These are phyloP conservation scores for Pseudolycoriella hygida DNA, from an alignment of 2,888 invertebrate species.

Conservation along the genomic window DNA sequence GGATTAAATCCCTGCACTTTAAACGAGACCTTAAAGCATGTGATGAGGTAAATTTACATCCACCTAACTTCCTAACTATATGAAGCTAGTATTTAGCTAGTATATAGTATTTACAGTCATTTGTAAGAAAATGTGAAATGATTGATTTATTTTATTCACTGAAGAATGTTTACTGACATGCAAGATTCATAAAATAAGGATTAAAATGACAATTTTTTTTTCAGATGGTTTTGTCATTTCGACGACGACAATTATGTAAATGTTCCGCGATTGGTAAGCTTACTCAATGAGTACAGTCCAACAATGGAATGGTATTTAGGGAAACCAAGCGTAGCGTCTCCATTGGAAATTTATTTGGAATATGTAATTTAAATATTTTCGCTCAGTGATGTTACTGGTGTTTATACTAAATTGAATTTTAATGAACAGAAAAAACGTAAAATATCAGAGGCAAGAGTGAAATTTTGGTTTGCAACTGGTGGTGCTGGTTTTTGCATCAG, in stretches of 20 bases:
- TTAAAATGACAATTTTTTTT: too few species aligned
- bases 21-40: too few species aligned
- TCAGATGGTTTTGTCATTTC: constrained; percentile 97
- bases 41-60: too few species aligned
- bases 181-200: too few species aligned
- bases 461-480: constrained; percentile 98
- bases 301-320: constrained; percentile 92
- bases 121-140: too few species aligned
- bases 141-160: too few species aligned
- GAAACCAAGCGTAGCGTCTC: constrained; percentile 78
- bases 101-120: too few species aligned
- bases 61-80: too few species aligned
- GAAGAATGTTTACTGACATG: too few species aligned
- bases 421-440: not conserved
- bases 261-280: constrained; percentile 62
- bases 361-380: constrained; percentile 24
- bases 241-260: constrained; percentile 99
- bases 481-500: constrained; percentile 97
- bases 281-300: constrained; percentile 70
- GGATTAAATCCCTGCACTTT: too few species aligned
- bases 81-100: too few species aligned
- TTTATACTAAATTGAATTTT: not conserved
- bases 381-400: not conserved
- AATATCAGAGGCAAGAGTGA: constrained; percentile 36
- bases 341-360: constrained; percentile 63